A percentile compares a stretch with the other conserved stretches of the same genome.
Evolutionary conservation across 2,797 vertebrate species (phyloP).

Genomic region (Echeneis naucrates): DNA sequence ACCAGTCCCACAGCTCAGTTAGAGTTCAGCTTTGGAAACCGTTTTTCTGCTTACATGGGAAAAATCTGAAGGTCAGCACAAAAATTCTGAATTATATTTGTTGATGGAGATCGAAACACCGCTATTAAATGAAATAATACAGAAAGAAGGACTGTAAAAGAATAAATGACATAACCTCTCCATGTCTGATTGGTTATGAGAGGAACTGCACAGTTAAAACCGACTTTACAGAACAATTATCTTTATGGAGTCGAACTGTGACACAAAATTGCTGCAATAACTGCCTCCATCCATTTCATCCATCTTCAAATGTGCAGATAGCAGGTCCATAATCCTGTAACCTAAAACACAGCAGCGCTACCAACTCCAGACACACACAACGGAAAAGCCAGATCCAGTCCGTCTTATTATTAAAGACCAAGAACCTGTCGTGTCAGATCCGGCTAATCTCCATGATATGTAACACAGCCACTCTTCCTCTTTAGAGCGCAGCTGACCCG

Average conservation of each 20-base stretch:
- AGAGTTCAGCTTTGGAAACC: constrained; percentile 21
- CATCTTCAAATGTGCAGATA: constrained; percentile 19
- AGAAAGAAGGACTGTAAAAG: neutral
- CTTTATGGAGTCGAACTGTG: neutral
- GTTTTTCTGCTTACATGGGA: constrained; percentile 1
- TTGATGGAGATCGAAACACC: neutral
- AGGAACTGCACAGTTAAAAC: neutral
- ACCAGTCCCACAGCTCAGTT: constrained; percentile 5
- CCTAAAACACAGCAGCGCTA: constrained; percentile 35
- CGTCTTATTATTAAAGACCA: constrained; percentile 46
- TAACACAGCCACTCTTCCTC: constrained; percentile 56
- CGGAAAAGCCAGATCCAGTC: constrained; percentile 47
- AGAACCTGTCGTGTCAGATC: constrained; percentile 65
- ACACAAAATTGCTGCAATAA: constrained; percentile 19
- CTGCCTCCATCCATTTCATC: constrained; percentile 30
- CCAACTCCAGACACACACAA: constrained; percentile 36
- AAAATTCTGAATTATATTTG: neutral
- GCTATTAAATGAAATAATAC: neutral
- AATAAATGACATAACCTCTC: neutral
- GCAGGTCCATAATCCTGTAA: constrained; percentile 8
- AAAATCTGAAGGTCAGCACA: constrained; percentile 12
- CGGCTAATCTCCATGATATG: constrained; percentile 62
- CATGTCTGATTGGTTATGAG: neutral
- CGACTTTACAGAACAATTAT: neutral
- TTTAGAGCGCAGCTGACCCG: constrained; percentile 46